phyloP scores from a whole-genome alignment of 2,888 invertebrate genomes.

The Plusia festucae region DNA sequence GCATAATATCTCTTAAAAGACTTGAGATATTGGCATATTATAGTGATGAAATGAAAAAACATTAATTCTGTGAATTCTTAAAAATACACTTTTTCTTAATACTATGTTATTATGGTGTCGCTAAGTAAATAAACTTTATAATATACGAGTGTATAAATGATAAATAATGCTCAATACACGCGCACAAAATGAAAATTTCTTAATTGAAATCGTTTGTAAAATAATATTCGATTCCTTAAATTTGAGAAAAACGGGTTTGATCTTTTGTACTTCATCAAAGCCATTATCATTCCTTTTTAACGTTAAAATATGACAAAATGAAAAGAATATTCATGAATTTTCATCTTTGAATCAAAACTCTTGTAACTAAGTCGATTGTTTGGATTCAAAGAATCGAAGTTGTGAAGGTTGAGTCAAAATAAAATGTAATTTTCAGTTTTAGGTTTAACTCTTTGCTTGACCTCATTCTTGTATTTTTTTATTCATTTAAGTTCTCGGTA shows the following conservation, averaged over 20 bases:
- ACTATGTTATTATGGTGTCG: no score
- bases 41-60: not conserved
- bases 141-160: no score
- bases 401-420: constrained; percentile 8
- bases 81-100: no score
- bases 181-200: no score
- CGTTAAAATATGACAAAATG: constrained; percentile 6
- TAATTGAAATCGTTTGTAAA: no score
- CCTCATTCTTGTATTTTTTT: not conserved
- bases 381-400: constrained; percentile 2
- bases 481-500: not conserved
- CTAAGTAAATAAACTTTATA: no score
- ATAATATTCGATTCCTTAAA: no score
- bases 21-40: not conserved
- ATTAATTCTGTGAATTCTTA: no score
- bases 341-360: constrained; percentile 4
- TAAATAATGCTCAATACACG: no score
- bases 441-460: not conserved
- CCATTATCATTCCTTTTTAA: constrained; percentile 8
- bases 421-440: not conserved
- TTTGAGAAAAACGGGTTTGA: constrained; percentile 18
- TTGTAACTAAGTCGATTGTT: constrained; percentile 19
- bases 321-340: constrained; percentile 39
- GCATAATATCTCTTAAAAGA: not conserved
- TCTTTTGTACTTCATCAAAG: constrained; percentile 12